Evolutionary conservation across 2,888 invertebrate species (phyloP).

Genomic region (Drosophila hamatofila): DNA sequence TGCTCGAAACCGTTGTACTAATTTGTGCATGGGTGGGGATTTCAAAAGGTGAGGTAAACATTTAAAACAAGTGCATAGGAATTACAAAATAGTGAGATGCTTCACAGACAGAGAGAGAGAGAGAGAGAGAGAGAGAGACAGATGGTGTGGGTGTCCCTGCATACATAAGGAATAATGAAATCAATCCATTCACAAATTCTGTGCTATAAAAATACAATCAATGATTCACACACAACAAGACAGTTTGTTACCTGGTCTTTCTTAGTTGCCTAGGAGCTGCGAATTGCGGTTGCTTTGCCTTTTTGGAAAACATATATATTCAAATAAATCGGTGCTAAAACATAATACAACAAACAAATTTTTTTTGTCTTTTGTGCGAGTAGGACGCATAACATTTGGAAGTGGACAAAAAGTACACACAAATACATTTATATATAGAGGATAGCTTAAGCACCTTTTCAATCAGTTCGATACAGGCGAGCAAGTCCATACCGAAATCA

Average conservation of each 20-base stretch:
- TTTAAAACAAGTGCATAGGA: constrained; percentile 51
- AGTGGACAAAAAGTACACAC: constrained; percentile 5
- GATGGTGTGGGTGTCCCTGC: constrained; percentile 11
- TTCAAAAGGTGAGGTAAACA: constrained; percentile 42
- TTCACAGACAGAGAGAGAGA: not conserved
- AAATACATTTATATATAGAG: constrained; percentile 6
- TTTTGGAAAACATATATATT: constrained; percentile 17
- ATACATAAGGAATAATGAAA: constrained; percentile 15
- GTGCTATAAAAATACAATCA: constrained; percentile 27
- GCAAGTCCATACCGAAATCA: constrained; percentile 99
- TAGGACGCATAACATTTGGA: constrained; percentile 38
- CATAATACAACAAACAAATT: constrained; percentile 49
- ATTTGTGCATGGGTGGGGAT: constrained; percentile 24
- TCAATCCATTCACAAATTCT: constrained; percentile 14
- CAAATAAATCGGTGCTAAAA: constrained; percentile 45
- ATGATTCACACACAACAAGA: constrained; percentile 20
- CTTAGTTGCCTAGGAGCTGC: constrained; percentile 16
- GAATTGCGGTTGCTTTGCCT: constrained; percentile 15
- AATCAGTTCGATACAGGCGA: constrained; percentile 99
- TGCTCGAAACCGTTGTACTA: constrained; percentile 99
- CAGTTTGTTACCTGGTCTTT: constrained; percentile 37
- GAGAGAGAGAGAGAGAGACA: no score
- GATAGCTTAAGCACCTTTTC: constrained; percentile 91
- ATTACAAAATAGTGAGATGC: constrained; percentile 23
- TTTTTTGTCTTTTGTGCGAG: constrained; percentile 36